phyloP scores from a whole-genome alignment of 2,113 vertebrate species.

The Hemiprocne comata region DNA sequence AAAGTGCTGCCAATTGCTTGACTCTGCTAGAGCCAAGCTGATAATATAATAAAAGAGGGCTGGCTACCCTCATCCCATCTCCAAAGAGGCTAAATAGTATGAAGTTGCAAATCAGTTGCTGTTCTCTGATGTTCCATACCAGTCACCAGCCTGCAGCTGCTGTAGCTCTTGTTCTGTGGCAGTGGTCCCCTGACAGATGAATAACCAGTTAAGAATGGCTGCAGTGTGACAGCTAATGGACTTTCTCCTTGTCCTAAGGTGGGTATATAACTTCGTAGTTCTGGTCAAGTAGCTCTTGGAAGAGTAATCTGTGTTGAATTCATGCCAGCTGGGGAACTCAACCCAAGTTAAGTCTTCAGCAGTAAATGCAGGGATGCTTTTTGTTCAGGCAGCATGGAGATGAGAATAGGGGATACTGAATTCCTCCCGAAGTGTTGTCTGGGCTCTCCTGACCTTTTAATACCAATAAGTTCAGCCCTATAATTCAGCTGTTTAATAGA shows the following conservation, averaged over 20 bases:
- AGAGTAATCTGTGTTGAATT: background rate
- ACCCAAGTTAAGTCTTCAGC: background rate
- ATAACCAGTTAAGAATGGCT: background rate
- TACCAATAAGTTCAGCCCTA: background rate
- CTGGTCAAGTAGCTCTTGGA: background rate
- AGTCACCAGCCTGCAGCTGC: background rate
- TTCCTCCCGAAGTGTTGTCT: background rate
- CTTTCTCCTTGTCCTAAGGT: accelerated
- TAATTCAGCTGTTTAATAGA: background rate
- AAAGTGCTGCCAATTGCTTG: background rate
- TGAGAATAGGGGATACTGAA: background rate
- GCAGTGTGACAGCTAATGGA: too few relatives aligned
- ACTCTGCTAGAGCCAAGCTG: background rate
- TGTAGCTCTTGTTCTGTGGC: background rate
- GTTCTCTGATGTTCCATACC: background rate
- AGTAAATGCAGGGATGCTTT: background rate
- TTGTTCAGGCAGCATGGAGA: background rate
- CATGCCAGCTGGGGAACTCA: background rate
- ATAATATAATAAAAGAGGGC: background rate
- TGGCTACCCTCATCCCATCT: background rate
- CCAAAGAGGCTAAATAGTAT: background rate
- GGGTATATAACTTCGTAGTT: background rate
- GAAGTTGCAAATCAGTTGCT: background rate
- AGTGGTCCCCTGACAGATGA: background rate
- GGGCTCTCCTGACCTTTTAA: background rate